Conservation (phyloP, 2,797 vertebrate genomes). For the Delichon dasypus region DNA sequence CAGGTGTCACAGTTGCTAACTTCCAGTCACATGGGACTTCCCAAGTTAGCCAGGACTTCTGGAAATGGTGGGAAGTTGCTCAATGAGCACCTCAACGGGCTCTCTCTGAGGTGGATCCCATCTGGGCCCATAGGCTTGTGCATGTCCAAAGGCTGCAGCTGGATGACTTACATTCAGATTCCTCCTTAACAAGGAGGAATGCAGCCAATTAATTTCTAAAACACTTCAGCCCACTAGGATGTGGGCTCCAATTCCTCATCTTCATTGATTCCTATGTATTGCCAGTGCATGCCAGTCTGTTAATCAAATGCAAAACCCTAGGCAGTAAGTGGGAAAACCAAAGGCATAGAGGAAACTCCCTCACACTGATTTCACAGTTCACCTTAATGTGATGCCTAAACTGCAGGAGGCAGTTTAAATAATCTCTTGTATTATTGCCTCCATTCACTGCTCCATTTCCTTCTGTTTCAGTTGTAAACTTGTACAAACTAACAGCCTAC, state of each 20-base stretch:
- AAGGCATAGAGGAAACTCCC: constrained; percentile 33
- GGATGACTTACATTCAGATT: background rate
- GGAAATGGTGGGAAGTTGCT: background rate
- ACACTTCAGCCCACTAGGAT: background rate
- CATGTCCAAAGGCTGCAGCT: background rate
- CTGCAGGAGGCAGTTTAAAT: background rate
- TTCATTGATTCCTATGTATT: constrained; percentile 19
- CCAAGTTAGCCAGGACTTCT: background rate
- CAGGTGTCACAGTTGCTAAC: background rate
- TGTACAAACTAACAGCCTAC: background rate
- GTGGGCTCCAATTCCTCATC: constrained; percentile 22
- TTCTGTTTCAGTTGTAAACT: background rate
- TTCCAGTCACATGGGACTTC: background rate
- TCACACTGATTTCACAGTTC: background rate
- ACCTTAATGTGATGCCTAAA: background rate
- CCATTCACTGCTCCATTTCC: background rate
- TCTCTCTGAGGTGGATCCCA: background rate
- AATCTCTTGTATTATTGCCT: background rate
- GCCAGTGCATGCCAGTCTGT: background rate
- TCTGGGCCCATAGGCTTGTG: background rate
- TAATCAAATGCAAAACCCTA: constrained; percentile 21
- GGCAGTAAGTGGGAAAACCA: background rate
- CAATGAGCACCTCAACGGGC: background rate
- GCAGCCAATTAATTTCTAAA: background rate
- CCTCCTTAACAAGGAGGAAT: background rate